Evolutionary conservation across 2,797 vertebrate genomes (phyloP).

Genomic region (Cossypha caffra): DNA sequence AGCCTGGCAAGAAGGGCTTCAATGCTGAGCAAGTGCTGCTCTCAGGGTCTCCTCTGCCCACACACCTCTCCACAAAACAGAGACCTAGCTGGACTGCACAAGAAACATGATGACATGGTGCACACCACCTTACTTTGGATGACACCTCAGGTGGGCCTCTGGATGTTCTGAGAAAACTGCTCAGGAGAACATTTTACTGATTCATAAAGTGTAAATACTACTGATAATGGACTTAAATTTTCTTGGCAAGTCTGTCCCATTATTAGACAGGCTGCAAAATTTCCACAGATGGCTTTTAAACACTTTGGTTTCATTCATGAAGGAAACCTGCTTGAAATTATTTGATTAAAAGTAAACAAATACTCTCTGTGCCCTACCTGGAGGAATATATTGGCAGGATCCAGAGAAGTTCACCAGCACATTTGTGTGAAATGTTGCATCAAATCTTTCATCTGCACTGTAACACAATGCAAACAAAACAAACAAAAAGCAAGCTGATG

Average conservation of each 20-base stretch:
- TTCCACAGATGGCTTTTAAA: neutral
- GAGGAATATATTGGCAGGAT: slow-evolving; percentile 90
- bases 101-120: neutral
- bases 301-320: neutral
- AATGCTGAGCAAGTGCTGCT: accelerated
- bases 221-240: neutral
- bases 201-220: neutral
- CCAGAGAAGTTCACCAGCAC: slow-evolving; percentile 89
- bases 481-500: neutral
- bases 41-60: neutral
- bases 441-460: slow-evolving; percentile 92
- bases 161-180: neutral
- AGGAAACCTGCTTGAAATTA: neutral
- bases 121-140: neutral
- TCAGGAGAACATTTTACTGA: neutral
- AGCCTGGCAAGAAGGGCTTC: neutral
- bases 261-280: neutral
- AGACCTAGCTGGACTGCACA: neutral
- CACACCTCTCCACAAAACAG: neutral
- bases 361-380: slow-evolving; percentile 77
- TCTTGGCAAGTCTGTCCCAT: neutral
- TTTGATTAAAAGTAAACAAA: neutral
- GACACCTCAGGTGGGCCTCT: neutral
- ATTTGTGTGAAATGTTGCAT: slow-evolving; percentile 92
- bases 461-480: neutral